Evolutionary conservation across 2,113 vertebrate species (phyloP).

Genomic region (Passer domesticus): DNA sequence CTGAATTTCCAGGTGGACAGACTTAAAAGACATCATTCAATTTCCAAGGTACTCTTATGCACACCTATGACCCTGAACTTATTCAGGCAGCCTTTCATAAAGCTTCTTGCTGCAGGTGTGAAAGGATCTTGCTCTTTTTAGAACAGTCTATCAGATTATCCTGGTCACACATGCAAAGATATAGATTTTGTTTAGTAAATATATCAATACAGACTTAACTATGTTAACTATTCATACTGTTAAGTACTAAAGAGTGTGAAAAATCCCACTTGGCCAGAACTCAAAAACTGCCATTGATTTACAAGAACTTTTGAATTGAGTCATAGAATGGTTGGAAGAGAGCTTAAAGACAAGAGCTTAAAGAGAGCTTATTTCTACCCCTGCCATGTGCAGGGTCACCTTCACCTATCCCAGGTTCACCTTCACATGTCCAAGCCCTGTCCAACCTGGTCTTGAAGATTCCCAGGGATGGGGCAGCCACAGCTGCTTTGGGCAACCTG

Average conservation of each 20-base stretch:
- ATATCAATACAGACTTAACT: not conserved
- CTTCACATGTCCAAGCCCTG: not conserved
- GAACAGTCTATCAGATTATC: not conserved
- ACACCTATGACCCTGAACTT: not conserved
- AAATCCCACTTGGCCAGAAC: not conserved
- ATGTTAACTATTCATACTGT: not conserved
- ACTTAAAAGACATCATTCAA: no score
- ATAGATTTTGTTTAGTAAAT: not conserved
- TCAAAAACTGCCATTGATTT: not conserved
- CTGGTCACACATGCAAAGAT: not conserved
- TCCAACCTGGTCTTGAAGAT: not conserved
- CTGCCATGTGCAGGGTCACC: not conserved
- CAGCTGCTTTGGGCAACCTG: not conserved
- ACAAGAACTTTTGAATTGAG: not conserved
- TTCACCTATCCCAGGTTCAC: not conserved
- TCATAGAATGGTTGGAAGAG: not conserved
- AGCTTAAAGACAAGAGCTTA: not conserved
- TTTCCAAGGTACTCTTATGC: not conserved
- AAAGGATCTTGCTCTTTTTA: not conserved
- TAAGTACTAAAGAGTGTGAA: not conserved
- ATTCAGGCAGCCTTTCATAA: rapidly evolving
- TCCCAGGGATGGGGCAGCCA: not conserved
- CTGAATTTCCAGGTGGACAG: not conserved
- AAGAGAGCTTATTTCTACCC: not conserved
- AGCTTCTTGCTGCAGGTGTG: not conserved